Base-by-base conservation (phyloP, 2,888 invertebrate species). In the Eumacrocentrus americanus region DNA sequence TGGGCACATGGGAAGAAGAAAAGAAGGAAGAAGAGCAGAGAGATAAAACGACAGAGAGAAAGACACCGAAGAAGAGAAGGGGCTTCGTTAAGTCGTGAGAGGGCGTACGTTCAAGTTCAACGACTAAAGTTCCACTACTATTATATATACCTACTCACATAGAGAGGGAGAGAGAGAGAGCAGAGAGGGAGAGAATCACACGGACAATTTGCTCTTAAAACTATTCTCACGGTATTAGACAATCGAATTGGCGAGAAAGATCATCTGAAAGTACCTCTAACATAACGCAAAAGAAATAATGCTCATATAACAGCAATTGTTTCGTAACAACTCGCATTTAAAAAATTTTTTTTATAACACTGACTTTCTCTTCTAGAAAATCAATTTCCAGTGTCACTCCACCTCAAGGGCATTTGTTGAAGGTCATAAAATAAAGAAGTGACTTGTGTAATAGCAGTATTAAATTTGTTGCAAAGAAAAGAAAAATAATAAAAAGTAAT, bases 71-170 rank as follows among this genome's bases (percentile, higher is more conserved):
- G 22, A 9, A 9, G 22, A 20, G n/a, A 3, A 44, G 11, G 18
- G 18, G 16, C 7, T 5, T 12, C 22, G 5, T n/a, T 37, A 11
- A 12, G 14, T 37, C 37, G 37, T 38, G 38, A 37, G 40, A 53
- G 40, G 53, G 40, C 23, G 25, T 40, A 37, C 25, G 44, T 44
- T 54, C 54, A 44, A 44, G 54, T 54, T 54, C 54, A 54, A 42
- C 18, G 54, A 54, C 34, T 44, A 54, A 54, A 54, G 29, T 54
- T 44, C 18, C 16, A 40, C 16, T 12, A 14, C n/a, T n/a, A n/a
- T n/a, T n/a, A n/a, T n/a, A 29, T 34, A 54, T 12, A 29, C 18
- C 18, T 11, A 22, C 12, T 18, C 23, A 37, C n/a, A 50, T 18
- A n/a, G n/a, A n/a, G n/a, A n/a, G n/a, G n/a, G n/a, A n/a, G n/a